These are phyloP conservation scores for Sternotherus odoratus DNA, from an alignment of 2,797 vertebrate genomes.

Conservation along the genomic window DNA sequence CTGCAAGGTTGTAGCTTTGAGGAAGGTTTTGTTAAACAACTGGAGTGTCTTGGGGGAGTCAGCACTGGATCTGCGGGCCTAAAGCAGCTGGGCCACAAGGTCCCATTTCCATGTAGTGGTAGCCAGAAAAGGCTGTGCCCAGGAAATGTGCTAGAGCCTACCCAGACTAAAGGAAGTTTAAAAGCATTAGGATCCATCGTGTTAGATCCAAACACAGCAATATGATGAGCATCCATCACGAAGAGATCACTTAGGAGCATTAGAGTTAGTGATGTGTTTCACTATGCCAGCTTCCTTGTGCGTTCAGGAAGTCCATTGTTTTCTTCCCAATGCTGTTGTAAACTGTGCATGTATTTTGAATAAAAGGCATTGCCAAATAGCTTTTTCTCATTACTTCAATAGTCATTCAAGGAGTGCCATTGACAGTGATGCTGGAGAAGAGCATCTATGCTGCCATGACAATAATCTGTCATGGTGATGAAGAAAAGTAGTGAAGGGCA, in stretches of 20 bases:
- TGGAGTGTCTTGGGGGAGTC: background rate
- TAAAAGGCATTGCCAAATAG: background rate
- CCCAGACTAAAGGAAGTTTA: too few species aligned
- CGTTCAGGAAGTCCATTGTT: background rate
- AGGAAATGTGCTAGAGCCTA: too few species aligned
- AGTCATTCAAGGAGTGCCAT: background rate
- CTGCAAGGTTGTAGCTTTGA: background rate
- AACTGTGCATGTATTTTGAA: background rate
- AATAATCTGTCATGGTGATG: background rate
- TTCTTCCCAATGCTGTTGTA: background rate
- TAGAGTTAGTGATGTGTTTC: slow-evolving; percentile 25
- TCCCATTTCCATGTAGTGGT: too few species aligned
- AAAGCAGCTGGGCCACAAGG: too few species aligned
- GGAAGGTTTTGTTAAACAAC: background rate
- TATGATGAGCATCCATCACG: too few species aligned
- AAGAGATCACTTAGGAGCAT: background rate
- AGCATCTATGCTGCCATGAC: background rate
- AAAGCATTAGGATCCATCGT: too few species aligned
- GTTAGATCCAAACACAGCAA: too few species aligned
- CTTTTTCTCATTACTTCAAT: background rate
- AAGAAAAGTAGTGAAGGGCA: background rate
- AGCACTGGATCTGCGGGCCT: too few species aligned
- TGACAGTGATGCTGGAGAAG: background rate
- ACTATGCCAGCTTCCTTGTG: background rate
- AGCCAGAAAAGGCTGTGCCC: too few species aligned